Evolutionary conservation across 2,797 vertebrate genomes (phyloP), one percentile per base, ranked within the genome.

Genomic region (Artibeus lituratus): DNA sequence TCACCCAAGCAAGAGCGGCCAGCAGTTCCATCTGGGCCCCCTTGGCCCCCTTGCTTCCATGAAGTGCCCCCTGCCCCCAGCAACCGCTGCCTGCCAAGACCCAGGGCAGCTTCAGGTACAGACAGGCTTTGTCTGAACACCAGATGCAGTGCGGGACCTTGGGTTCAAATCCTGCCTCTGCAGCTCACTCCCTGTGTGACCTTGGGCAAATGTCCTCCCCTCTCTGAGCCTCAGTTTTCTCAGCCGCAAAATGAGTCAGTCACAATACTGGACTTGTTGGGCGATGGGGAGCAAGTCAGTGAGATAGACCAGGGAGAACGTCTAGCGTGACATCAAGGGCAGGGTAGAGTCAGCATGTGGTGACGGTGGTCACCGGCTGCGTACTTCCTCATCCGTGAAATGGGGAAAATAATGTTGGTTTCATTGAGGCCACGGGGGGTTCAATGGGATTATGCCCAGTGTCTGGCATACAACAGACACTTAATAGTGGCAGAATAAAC

Each of bases 171-270:
- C 44, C 77, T 1, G 4, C 65, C 44, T 35, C 62, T 39, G 35
- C 21, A 16, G 29, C 69, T 42, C n/a, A 1, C 32, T 39, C 2
- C 29, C 72, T 35, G 22, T 55, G 84, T 70, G 62, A 42, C 74
- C 72, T 53, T 26, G 7, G 70, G 82, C 74, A 81, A 29, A 8
- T 0, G 3, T 22, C 37, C 14, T 53, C 0, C 15, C 44, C 67
- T 73, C 91, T 94, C 96, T 0, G 0, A 91, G 91, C 93, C 87
- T 96, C 90, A 10, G 69, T 92, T 51, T 57, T 69, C 70, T 90
- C 51, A 67, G 73, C 55, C 3, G 5, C 14, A 47, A 22, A 70
- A 19, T 19, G 35, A 49, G 57, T 15, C 1, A 0, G 16, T 53
- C 69, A 7, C 26, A 1, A 18, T 5, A 2, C 84, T 44, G 4